Base-by-base conservation (phyloP, 92 coral and sea anemone species). In the Zoanthus gigantus region DNA sequence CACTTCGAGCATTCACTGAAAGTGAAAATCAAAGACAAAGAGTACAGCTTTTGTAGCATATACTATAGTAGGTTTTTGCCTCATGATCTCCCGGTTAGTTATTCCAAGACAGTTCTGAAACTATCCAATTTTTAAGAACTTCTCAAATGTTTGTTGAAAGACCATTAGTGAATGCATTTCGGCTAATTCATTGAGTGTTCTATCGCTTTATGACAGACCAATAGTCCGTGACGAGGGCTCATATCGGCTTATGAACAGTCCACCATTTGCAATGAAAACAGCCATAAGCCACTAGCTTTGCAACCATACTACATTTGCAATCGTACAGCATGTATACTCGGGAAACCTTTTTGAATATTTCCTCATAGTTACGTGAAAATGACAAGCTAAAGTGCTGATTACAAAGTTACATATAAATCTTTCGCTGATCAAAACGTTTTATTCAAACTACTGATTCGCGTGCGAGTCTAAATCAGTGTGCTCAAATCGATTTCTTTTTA, bases 111-210 rank as follows among this genome's bases (percentile, higher is more conserved):
- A 28, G 85, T 44, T 53, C 47, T 16, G 45, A 71, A 66, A 65
- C 75, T 81, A 66, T 67, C 56, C 44, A 67, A 45, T 65, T 65
- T 69, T 65, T 81, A 81, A 81, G 65, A 81, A 81, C 85, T 65
- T 81, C 60, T 66, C 85, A 81, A 81, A 81, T 81, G 85, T 81
- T 81, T 81, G 85, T 66, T 44, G 85, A 81, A 81, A 29, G 74
- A 73, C 85, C 74, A 81, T 81, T 81, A 81, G 37, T 81, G 85
- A 81, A 81, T 81, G 75, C 85, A 66, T 81, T 79, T 81, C 8
- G 85, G 74, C 66, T 66, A 63, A 63, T 63, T 63, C 85, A 81
- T 50, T 42, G 75, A 63, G 85, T 48, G 65, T 63, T 80, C 85
- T n/a, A 76, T 76, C 81, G 52, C 52, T 53, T 77, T 77, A 77